phyloP scores from a whole-genome alignment of 2,113 vertebrate genomes.

The Chlorodrepanis virens region DNA sequence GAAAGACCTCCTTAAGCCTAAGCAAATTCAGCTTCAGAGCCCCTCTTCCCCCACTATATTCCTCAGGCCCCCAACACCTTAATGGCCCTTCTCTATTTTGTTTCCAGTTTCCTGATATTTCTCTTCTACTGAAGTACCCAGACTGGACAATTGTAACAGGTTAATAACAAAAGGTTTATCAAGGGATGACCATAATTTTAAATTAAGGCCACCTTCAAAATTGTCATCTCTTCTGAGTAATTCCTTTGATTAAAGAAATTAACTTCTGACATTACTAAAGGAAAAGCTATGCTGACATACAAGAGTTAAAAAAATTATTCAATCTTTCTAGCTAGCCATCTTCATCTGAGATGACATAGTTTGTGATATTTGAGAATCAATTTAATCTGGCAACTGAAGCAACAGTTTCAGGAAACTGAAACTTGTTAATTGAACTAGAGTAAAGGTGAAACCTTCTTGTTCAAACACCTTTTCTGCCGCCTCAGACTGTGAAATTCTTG shows the following conservation, averaged over 20 bases:
- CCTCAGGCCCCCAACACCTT: neutral
- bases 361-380: neutral
- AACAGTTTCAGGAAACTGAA: neutral
- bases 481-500: neutral
- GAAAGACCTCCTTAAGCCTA: neutral
- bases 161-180: neutral
- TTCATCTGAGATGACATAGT: neutral
- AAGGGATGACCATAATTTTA: neutral
- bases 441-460: neutral
- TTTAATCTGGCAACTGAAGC: neutral
- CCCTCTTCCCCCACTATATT: neutral
- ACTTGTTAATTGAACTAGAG: neutral
- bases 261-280: neutral
- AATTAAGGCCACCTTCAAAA: neutral
- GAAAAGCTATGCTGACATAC: neutral
- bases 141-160: neutral
- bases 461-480: neutral
- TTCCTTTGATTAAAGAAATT: neutral
- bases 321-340: neutral
- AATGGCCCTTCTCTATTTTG: neutral
- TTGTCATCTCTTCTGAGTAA: neutral
- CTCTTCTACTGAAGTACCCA: neutral
- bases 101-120: neutral
- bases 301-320: neutral
- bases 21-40: neutral